These are phyloP conservation scores for Cacatua alba DNA, from an alignment of 2,113 vertebrate genomes.

Conservation along the genomic window DNA sequence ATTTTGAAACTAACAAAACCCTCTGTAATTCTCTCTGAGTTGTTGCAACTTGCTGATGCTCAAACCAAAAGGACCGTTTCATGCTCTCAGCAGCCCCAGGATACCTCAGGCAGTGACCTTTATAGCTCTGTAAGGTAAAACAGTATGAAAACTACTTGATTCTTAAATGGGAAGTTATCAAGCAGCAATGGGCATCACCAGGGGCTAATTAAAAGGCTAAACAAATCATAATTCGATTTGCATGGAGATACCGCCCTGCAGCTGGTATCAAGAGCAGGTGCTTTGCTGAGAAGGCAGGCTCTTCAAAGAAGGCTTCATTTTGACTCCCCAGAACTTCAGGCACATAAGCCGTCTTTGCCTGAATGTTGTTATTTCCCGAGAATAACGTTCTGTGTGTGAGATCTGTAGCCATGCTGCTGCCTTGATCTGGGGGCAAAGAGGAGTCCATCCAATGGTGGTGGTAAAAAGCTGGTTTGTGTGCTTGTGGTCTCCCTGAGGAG, in stretches of 20 bases:
- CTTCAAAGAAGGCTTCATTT: neutral
- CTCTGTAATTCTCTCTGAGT: neutral
- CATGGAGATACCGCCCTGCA: accelerated
- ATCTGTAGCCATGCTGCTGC: neutral
- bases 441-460: accelerated
- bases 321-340: neutral
- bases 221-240: neutral
- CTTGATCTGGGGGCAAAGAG: accelerated
- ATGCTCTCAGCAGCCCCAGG: neutral
- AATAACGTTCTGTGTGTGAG: neutral
- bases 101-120: neutral
- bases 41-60: neutral
- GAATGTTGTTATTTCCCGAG: neutral
- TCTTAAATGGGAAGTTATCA: neutral
- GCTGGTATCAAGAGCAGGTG: neutral
- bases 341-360: neutral
- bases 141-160: neutral
- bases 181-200: neutral
- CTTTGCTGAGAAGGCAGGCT: neutral
- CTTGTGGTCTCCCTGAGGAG: neutral
- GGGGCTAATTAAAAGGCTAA: neutral
- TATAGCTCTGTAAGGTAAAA: neutral
- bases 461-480: neutral
- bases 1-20: neutral
- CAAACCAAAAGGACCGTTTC: neutral